These are phyloP conservation scores for Agelastica alni DNA, from an alignment of 2,888 invertebrate genomes.

Conservation along the genomic window DNA sequence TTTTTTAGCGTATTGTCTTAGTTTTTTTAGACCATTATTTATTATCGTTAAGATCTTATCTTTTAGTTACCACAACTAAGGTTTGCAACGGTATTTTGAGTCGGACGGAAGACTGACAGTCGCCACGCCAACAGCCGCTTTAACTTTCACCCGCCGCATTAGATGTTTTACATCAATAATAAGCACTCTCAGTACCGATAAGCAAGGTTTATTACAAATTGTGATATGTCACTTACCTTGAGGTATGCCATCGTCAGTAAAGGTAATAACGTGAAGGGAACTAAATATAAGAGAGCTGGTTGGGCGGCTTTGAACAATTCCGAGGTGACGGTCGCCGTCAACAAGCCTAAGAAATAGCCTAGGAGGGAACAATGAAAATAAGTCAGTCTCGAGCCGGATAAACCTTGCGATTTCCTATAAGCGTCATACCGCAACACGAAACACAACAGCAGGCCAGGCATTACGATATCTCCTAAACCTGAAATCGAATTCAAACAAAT, in stretches of 20 bases:
- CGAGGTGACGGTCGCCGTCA: slow-evolving; percentile 96
- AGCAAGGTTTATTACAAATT: too few relatives aligned
- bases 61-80: not conserved
- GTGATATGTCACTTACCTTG: slow-evolving; percentile 85
- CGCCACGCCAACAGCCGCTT: too few relatives aligned
- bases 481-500: too few relatives aligned
- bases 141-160: too few relatives aligned
- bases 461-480: slow-evolving; percentile 83
- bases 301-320: slow-evolving; percentile 98
- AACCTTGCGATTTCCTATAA: slow-evolving; percentile 87
- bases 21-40: too few relatives aligned
- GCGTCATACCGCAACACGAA: slow-evolving; percentile 97
- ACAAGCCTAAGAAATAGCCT: slow-evolving; percentile 92
- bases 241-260: slow-evolving; percentile 97
- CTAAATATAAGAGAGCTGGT: slow-evolving; percentile 94
- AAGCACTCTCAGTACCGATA: too few relatives aligned
- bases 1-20: too few relatives aligned
- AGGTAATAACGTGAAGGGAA: slow-evolving; percentile 95
- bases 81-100: too few relatives aligned
- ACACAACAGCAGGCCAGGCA: slow-evolving; percentile 94
- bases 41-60: too few relatives aligned
- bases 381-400: slow-evolving; percentile 69
- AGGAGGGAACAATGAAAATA: slow-evolving; percentile 98
- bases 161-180: not conserved
- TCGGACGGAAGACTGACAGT: too few relatives aligned